phyloP scores from a whole-genome alignment of 2,113 vertebrate genomes.

The Onychorhynchus coronatus region DNA sequence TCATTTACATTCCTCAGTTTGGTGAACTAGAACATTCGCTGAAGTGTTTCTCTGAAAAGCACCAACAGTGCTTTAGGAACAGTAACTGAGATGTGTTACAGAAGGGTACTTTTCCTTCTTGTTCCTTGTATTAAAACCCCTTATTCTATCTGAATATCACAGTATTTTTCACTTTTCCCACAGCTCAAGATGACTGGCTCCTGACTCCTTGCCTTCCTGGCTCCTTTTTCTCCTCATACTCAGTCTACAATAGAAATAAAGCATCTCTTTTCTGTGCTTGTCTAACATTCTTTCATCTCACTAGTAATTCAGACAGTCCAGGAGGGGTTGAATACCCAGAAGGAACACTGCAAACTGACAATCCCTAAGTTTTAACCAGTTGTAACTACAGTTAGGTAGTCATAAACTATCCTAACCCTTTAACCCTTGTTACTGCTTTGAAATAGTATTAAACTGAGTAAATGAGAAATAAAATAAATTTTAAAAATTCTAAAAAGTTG shows the following conservation, averaged over 20 bases:
- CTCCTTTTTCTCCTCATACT: background rate
- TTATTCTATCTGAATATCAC: background rate
- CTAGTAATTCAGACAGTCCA: background rate
- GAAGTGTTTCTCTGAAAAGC: background rate
- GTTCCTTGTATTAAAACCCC: background rate
- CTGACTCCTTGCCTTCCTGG: background rate
- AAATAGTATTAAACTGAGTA: background rate
- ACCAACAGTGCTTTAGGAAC: background rate
- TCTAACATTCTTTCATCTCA: background rate
- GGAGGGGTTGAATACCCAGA: background rate
- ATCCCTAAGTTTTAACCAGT: background rate
- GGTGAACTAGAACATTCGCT: background rate
- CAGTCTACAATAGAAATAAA: background rate
- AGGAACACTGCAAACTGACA: background rate
- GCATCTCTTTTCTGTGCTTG: background rate
- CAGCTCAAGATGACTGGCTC: background rate
- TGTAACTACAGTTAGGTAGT: background rate
- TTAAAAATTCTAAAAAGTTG: background rate
- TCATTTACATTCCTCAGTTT: constrained; percentile 27
- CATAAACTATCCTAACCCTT: background rate
- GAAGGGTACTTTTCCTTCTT: background rate
- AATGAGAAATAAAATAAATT: background rate
- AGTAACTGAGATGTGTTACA: background rate
- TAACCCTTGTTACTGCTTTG: background rate
- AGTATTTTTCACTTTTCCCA: background rate